Conservation (phyloP, 2,113 vertebrate species). For the Panthera leo region DNA sequence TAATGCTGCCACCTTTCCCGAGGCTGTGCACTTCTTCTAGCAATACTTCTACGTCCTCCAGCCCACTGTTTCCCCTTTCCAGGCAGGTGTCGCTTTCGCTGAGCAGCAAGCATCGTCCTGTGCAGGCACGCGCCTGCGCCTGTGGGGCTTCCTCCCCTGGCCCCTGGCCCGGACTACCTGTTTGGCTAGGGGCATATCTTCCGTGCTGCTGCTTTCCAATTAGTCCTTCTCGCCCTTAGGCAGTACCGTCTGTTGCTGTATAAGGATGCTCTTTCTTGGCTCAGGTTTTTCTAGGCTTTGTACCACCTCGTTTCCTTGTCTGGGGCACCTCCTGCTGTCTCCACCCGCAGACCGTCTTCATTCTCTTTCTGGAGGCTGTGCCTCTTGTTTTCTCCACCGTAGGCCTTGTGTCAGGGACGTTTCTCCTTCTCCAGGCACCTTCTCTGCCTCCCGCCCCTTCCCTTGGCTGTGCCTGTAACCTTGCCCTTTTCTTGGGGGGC, state of each 20-base stretch:
- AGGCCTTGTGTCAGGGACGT: background rate
- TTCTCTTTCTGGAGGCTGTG: background rate
- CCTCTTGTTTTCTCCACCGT: background rate
- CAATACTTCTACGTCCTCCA: background rate
- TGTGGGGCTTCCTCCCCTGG: background rate
- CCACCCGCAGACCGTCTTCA: too few species aligned
- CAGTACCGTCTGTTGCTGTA: background rate
- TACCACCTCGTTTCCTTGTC: background rate
- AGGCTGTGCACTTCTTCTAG: background rate
- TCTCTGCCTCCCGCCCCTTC: fast-evolving
- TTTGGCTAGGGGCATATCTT: background rate
- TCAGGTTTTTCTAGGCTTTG: background rate
- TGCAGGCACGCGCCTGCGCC: background rate
- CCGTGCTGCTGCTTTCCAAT: background rate
- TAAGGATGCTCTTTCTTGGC: background rate
- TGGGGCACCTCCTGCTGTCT: fast-evolving
- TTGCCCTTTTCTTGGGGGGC: background rate
- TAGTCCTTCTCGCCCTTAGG: background rate
- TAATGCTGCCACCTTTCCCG: background rate
- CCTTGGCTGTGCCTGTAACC: background rate
- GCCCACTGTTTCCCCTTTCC: background rate
- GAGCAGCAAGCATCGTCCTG: background rate
- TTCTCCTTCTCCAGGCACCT: background rate
- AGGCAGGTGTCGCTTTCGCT: background rate
- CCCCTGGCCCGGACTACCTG: background rate